Percentiles rank a stretch among this genome's conserved stretches.
Conservation (phyloP, 2,888 invertebrate genomes). For the Drosophila infuscata region DNA sequence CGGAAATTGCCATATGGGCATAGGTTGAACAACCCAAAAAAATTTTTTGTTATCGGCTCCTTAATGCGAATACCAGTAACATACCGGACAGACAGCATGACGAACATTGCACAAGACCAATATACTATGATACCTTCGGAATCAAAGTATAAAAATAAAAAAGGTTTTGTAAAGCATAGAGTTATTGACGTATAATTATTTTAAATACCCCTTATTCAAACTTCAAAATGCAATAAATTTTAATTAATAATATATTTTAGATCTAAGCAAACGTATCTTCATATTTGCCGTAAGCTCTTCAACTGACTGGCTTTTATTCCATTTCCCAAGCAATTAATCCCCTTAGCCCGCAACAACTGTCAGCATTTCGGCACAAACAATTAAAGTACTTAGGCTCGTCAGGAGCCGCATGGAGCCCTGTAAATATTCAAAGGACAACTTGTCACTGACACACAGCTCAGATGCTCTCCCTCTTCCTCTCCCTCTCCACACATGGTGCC, state of each 20-base stretch:
- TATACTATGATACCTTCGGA: no score
- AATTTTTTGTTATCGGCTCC: no score
- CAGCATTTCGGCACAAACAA: conserved; percentile 62
- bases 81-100: no score
- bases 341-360: conserved; percentile 3
- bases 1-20: no score
- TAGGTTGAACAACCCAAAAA: no score
- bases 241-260: neutral
- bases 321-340: neutral
- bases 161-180: neutral
- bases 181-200: neutral
- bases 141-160: no score
- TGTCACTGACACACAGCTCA: conserved; percentile 58
- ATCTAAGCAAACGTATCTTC: neutral
- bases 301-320: neutral
- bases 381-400: conserved; percentile 67
- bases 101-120: no score
- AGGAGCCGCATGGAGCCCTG: conserved; percentile 36
- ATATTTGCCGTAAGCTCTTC: neutral
- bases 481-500: neutral
- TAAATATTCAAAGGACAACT: conserved; percentile 69
- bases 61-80: no score
- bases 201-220: neutral
- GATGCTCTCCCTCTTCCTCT: neutral
- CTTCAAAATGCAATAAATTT: neutral